Conservation (phyloP, 2,113 vertebrate species). For the Halichoerus grypus region DNA sequence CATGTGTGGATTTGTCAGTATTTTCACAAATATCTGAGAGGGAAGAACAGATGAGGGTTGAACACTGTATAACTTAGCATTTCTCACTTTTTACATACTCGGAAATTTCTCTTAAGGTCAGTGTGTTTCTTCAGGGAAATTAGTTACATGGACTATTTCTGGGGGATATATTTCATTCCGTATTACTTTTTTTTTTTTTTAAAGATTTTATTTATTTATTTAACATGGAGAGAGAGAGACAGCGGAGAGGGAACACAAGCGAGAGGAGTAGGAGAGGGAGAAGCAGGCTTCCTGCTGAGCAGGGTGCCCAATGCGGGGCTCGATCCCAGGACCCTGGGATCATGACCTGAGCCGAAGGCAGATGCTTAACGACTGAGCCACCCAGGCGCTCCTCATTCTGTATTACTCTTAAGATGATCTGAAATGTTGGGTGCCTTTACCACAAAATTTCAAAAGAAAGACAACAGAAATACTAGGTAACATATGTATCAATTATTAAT, state of each 20-base stretch:
- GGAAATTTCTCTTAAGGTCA: not conserved
- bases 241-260: too few species aligned
- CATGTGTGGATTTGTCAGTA: not conserved
- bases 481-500: not conserved
- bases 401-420: not conserved
- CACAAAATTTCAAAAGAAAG: conserved; percentile 31
- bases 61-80: not conserved
- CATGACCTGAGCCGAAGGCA: too few species aligned
- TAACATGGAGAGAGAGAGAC: too few species aligned
- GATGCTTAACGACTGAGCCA: too few species aligned
- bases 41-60: not conserved
- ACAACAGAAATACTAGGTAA: not conserved
- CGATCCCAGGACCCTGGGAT: too few species aligned
- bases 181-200: not conserved
- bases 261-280: too few species aligned
- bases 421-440: not conserved
- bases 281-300: too few species aligned
- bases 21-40: conserved; percentile 45
- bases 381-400: too few species aligned
- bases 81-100: not conserved
- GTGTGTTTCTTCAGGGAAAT: conserved; percentile 9
- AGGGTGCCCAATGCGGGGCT: too few species aligned
- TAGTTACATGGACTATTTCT: not conserved
- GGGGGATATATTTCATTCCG: not conserved
- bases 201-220: too few species aligned